These are phyloP conservation scores for Eulemur rufifrons DNA, from an alignment of 2,113 vertebrate species.

Conservation along the genomic window DNA sequence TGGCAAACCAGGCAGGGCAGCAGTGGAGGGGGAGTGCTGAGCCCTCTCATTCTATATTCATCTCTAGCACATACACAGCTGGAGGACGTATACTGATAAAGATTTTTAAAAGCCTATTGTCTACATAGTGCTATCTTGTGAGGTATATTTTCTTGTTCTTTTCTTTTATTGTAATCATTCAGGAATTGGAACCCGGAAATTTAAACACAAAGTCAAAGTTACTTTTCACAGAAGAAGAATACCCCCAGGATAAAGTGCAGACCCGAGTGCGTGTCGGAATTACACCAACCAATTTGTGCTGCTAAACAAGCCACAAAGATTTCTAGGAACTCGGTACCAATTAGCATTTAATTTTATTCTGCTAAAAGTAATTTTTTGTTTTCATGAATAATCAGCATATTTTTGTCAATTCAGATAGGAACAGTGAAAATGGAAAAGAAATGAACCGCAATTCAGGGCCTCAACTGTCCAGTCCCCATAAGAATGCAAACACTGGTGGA, in stretches of 20 bases:
- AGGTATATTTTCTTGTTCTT: not conserved
- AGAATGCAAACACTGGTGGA: not conserved
- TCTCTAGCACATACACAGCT: not conserved
- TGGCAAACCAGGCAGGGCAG: not conserved
- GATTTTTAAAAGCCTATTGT: not conserved
- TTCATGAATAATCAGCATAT: not conserved
- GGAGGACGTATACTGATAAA: not conserved
- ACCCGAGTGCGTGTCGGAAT: not conserved
- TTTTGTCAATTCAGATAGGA: not conserved
- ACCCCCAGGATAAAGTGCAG: not conserved
- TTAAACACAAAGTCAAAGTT: slow-evolving; percentile 21
- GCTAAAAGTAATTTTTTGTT: not conserved
- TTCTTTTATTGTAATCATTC: not conserved
- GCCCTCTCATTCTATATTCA: not conserved
- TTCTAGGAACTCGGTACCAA: not conserved
- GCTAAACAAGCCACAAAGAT: not conserved
- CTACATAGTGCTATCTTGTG: not conserved
- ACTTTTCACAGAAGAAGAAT: not conserved
- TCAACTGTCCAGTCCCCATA: not conserved
- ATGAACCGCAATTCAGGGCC: not conserved
- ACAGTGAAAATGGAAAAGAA: not conserved
- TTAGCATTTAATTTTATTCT: slow-evolving; percentile 17
- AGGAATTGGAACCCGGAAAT: not conserved
- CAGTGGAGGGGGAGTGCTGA: not conserved
- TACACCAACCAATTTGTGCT: not conserved